Conservation (phyloP, 2,113 vertebrate species). For the Ceyx margarethae region DNA sequence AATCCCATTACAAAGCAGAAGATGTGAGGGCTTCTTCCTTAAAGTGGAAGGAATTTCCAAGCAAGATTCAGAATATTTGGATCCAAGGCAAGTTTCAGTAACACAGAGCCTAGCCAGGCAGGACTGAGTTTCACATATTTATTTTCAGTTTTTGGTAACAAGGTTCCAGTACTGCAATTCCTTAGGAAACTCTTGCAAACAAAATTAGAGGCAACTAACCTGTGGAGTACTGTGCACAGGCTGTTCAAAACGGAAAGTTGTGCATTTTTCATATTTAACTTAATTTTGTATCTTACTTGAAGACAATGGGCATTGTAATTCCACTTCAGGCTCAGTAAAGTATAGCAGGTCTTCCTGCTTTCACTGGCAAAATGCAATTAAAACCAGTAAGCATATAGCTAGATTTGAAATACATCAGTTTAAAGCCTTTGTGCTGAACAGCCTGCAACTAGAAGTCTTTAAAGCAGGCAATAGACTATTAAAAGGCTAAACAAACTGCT, state of each 20-base stretch:
- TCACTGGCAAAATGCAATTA: conserved; percentile 7
- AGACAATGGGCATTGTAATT: neutral
- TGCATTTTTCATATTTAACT: neutral
- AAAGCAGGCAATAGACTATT: conserved; percentile 16
- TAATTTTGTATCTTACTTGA: neutral
- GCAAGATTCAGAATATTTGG: neutral
- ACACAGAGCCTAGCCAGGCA: neutral
- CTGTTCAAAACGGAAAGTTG: neutral
- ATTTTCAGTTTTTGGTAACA: neutral
- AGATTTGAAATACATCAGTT: conserved; percentile 5
- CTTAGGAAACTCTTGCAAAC: neutral
- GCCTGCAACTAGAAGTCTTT: neutral
- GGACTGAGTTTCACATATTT: neutral
- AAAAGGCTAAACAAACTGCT: conserved; percentile 46
- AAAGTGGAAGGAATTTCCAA: neutral
- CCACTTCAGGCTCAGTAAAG: neutral
- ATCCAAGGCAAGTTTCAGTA: neutral
- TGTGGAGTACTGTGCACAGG: neutral
- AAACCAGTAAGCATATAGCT: neutral
- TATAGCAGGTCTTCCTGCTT: neutral
- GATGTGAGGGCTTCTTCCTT: neutral
- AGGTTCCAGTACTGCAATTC: neutral
- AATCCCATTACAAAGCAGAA: neutral
- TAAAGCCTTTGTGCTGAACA: conserved; percentile 19
- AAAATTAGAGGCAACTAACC: neutral